Evolutionary conservation across 2,797 vertebrate genomes (phyloP).

Genomic region (Lateolabrax maculatus): DNA sequence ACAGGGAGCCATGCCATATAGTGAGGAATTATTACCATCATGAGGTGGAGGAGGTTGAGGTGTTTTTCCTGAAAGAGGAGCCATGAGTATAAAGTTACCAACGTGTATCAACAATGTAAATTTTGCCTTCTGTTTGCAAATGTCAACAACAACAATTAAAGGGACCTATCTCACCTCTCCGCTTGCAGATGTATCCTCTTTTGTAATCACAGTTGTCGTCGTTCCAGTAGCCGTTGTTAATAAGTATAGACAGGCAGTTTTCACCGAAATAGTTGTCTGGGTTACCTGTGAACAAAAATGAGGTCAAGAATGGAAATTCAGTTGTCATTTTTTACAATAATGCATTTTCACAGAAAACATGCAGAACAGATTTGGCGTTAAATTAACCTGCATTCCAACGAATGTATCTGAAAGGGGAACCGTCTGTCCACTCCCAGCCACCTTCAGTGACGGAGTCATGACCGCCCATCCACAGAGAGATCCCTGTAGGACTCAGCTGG

Average conservation of each 20-base stretch:
- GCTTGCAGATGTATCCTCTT: slow-evolving; percentile 87
- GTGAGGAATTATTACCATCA: slow-evolving; percentile 77
- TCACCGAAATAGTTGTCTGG: slow-evolving; percentile 83
- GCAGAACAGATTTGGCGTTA: not conserved
- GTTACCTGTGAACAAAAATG: slow-evolving; percentile 75
- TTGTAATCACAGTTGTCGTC: slow-evolving; percentile 84
- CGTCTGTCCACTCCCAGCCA: slow-evolving; percentile 86
- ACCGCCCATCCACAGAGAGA: slow-evolving; percentile 86
- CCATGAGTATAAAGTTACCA: not conserved
- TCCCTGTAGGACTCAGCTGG: slow-evolving; percentile 79
- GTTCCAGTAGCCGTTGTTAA: slow-evolving; percentile 86
- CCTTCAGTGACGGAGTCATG: slow-evolving; percentile 86
- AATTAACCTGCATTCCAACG: slow-evolving; percentile 82
- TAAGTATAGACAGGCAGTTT: slow-evolving; percentile 84
- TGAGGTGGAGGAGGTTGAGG: slow-evolving; percentile 85
- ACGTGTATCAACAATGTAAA: not conserved
- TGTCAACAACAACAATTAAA: not conserved
- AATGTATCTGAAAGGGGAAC: slow-evolving; percentile 85
- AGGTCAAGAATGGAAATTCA: not conserved
- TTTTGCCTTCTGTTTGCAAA: not conserved
- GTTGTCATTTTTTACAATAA: not conserved
- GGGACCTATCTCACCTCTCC: slow-evolving; percentile 73
- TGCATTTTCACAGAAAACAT: not conserved
- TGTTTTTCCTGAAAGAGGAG: slow-evolving; percentile 76
- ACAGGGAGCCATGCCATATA: not conserved